Conservation (phyloP, 2,113 vertebrate species). For the Phocoena sinus region DNA sequence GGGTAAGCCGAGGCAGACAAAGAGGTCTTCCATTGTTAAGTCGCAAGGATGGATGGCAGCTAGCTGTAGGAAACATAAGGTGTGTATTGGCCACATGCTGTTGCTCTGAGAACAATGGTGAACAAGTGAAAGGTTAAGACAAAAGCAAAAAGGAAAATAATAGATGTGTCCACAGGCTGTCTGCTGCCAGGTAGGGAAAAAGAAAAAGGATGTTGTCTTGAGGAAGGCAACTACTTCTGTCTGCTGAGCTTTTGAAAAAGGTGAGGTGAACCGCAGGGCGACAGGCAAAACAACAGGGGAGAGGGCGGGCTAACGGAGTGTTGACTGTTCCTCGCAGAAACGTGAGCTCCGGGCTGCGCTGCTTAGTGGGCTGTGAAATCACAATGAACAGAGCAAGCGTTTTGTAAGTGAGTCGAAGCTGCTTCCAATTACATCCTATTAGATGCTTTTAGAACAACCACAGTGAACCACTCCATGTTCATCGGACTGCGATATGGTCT, state of each 20-base stretch:
- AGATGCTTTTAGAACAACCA: slow-evolving; percentile 74
- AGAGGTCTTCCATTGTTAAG: not conserved
- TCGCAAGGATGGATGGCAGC: not conserved
- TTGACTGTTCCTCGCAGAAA: slow-evolving; percentile 65
- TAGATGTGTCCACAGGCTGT: not conserved
- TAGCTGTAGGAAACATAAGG: not conserved
- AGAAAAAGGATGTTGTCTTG: not conserved
- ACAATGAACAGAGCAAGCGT: slow-evolving; percentile 83
- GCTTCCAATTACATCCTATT: slow-evolving; percentile 82
- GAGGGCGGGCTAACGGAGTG: not conserved
- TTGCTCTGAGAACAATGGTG: slow-evolving; percentile 1
- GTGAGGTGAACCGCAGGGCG: slow-evolving; percentile 39
- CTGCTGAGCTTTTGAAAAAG: slow-evolving; percentile 22
- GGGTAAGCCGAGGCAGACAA: not conserved
- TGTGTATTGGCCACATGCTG: not conserved
- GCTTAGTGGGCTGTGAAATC: slow-evolving; percentile 80
- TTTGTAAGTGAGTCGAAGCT: slow-evolving; percentile 79
- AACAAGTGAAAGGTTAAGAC: not conserved
- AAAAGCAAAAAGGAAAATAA: slow-evolving; percentile 31
- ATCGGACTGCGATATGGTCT: slow-evolving; percentile 72
- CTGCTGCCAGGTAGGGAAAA: slow-evolving; percentile 18
- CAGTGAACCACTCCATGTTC: slow-evolving; percentile 73
- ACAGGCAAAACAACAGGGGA: not conserved
- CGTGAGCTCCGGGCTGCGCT: slow-evolving; percentile 72
- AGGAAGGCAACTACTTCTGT: not conserved